phyloP scores from a whole-genome alignment of 2,888 invertebrate species.

The Tromatobia lineatoria region DNA sequence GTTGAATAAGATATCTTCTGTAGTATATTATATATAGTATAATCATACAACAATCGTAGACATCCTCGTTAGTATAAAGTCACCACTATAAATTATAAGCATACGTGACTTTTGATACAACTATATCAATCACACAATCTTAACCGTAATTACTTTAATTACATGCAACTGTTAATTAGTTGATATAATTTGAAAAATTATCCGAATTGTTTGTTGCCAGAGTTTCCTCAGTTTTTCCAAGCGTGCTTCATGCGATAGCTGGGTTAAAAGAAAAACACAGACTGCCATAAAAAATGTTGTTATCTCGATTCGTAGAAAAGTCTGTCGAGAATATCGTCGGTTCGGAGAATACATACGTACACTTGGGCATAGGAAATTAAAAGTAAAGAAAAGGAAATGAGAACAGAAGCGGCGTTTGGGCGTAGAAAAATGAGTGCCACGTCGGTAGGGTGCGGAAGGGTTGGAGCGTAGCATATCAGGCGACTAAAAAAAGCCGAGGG shows the following conservation, averaged over 20 bases:
- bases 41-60: no score
- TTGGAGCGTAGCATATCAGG: constrained; percentile 42
- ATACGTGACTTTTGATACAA: no score
- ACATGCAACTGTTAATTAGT: no score
- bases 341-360: background rate
- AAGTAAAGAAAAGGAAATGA: constrained; percentile 31
- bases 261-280: background rate
- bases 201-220: no score
- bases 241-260: background rate
- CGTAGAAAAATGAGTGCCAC: constrained; percentile 4
- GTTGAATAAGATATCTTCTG: no score
- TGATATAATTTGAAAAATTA: no score
- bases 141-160: no score
- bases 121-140: no score
- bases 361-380: constrained; percentile 15
- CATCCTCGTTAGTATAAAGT: no score
- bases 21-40: no score
- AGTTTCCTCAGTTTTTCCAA: background rate
- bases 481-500: constrained; percentile 22
- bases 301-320: background rate
- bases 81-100: no score
- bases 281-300: background rate
- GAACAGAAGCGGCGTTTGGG: constrained; percentile 21
- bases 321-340: background rate
- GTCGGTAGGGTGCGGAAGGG: constrained; percentile 27